Evolutionary conservation across 2,888 invertebrate species (phyloP).

Genomic region (Callyntrura sp.): DNA sequence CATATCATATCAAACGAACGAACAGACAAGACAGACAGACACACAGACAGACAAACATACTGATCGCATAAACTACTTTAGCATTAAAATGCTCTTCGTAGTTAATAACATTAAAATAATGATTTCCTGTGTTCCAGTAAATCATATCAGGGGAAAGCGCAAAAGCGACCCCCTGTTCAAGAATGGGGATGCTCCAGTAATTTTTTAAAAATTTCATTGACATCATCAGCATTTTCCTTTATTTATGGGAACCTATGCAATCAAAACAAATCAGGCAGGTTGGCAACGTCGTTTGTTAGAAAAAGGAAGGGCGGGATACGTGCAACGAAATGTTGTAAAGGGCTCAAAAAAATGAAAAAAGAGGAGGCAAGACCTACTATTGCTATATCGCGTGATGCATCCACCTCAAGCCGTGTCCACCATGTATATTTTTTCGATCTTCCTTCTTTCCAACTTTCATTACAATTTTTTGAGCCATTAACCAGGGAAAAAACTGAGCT

Average conservation of each 20-base stretch:
- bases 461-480: conserved; percentile 77
- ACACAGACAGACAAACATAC: too few relatives aligned
- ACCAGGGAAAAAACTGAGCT: conserved; percentile 32
- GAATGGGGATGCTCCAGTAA: neutral
- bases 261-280: conserved; percentile 45
- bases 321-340: neutral
- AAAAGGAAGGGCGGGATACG: neutral
- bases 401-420: conserved; percentile 62
- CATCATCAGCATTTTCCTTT: neutral
- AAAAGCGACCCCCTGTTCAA: conserved; percentile 1
- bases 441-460: conserved; percentile 82
- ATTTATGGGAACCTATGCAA: neutral
- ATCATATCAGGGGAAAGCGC: neutral
- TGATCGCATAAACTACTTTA: too few relatives aligned
- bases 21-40: too few relatives aligned
- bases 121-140: neutral
- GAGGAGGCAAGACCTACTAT: conserved; percentile 64
- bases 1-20: too few relatives aligned
- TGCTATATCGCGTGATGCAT: conserved; percentile 81
- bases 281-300: conserved; percentile 24
- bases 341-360: conserved; percentile 28
- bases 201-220: conserved; percentile 36
- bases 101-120: too few relatives aligned
- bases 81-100: too few relatives aligned
- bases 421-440: conserved; percentile 49